Evolutionary conservation across 64 coral and sea anemone genomes (phyloP), one percentile per base, ranked within the genome.

Genomic region (Trachythela sp.): DNA sequence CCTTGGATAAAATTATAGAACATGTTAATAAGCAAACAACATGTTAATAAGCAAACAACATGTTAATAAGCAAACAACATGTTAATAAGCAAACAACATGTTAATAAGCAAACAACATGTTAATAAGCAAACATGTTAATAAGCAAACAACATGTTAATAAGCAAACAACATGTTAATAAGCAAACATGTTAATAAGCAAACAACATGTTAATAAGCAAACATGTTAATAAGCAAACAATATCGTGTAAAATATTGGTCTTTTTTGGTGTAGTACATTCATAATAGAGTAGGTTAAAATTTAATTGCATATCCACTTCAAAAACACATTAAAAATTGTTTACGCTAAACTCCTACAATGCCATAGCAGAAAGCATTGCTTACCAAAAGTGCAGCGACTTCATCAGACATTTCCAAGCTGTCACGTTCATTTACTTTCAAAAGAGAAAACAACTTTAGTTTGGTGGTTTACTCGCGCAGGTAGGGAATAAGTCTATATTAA

Each of bases 341-440:
- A n/a, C n/a, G n/a, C n/a, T n/a, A n/a, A n/a, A n/a, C n/a, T n/a
- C n/a, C n/a, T n/a, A n/a, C n/a, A n/a, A n/a, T n/a, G n/a, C n/a
- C n/a, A n/a, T n/a, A n/a, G n/a, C 30, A 18, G 11, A 80, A 80
- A 35, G 13, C 32, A 29, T 80, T 80, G 9, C 20, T 29, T 80
- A 80, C 75, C 75, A 80, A 80, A 35, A 80, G 37, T 39, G 75
- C 75, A 80, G 75, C 75, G 31, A 80, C 75, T 37, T 80, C 75
- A 80, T 80, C 75, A 15, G 75, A 80, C 37, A 80, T 39, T 80
- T 80, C 75, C 13, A 80, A 80, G 30, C 35, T 35, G 30, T 80
- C 30, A 0, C 0, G 8, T 37, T 80, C 75, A 80, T 15, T 29
- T 7, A 36, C 37, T 80, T 80, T 34, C 35, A 80, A 80, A 22